These are phyloP conservation scores for Chymomyza amoena DNA, from an alignment of 2,888 invertebrate genomes.

Conservation along the genomic window DNA sequence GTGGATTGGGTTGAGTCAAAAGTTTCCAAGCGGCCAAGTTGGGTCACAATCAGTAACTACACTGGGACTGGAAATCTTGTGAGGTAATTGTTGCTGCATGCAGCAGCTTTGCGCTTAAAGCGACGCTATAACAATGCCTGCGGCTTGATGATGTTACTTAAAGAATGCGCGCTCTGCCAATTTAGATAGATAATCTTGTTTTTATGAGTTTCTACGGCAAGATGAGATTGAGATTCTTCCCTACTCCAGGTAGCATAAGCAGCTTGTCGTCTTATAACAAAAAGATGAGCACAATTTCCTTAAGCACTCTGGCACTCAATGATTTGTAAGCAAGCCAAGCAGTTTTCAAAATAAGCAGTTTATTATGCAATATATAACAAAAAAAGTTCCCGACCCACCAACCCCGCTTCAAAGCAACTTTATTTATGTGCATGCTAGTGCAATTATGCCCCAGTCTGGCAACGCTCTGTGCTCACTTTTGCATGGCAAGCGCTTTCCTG, in stretches of 20 bases:
- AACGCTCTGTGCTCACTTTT: not conserved
- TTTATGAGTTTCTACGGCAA: slow-evolving; percentile 13
- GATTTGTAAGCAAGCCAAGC: slow-evolving; percentile 18
- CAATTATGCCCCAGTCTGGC: slow-evolving; percentile 43
- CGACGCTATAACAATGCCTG: not conserved
- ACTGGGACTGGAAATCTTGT: not conserved
- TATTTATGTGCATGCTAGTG: slow-evolving; percentile 46
- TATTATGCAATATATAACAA: slow-evolving; percentile 45
- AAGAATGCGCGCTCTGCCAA: slow-evolving; percentile 7
- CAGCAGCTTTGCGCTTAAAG: too few species aligned
- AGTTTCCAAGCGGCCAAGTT: not conserved
- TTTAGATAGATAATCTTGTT: slow-evolving; percentile 25
- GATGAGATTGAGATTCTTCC: too few species aligned
- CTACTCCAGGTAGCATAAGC: not conserved
- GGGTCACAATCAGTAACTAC: not conserved
- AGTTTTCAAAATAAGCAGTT: slow-evolving; percentile 27
- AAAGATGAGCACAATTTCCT: slow-evolving; percentile 12
- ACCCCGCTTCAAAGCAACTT: not conserved
- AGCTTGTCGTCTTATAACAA: not conserved
- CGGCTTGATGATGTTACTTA: slow-evolving; percentile 3
- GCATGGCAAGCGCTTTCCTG: not conserved
- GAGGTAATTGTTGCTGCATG: not conserved
- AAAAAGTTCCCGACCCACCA: not conserved
- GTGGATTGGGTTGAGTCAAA: not conserved
- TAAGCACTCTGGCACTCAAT: slow-evolving; percentile 13